Percentiles rank a stretch among this genome's conserved stretches.
Conservation (phyloP, 2,888 invertebrate species). For the Myopa testacea region DNA sequence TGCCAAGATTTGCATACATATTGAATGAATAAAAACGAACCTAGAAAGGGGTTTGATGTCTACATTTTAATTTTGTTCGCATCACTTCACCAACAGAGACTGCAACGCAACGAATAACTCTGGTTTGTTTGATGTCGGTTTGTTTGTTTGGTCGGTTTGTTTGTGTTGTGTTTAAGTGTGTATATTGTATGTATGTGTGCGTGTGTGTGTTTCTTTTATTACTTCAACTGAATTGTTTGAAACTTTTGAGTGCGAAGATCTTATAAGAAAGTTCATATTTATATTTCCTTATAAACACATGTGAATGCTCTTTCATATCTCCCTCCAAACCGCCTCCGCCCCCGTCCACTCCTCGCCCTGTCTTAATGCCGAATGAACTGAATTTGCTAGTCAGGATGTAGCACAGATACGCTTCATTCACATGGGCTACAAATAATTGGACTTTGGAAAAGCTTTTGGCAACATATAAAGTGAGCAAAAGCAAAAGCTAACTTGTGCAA, state of each 20-base stretch:
- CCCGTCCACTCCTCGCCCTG: too few relatives aligned
- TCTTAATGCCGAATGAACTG: too few relatives aligned
- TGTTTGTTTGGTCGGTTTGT: too few relatives aligned
- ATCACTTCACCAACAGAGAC: too few relatives aligned
- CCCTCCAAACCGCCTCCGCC: not conserved
- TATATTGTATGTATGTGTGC: not conserved
- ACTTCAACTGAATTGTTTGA: not conserved
- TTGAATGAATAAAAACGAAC: constrained; percentile 28
- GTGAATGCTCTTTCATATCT: not conserved
- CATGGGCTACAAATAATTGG: not conserved
- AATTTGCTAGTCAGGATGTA: not conserved
- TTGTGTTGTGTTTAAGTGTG: too few relatives aligned
- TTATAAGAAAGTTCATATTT: not conserved
- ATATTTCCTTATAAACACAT: not conserved
- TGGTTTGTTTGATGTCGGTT: too few relatives aligned
- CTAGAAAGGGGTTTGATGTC: not conserved
- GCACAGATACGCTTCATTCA: not conserved
- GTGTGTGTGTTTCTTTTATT: not conserved
- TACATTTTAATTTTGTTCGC: not conserved
- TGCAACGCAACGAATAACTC: too few relatives aligned
- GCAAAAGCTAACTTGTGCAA: too few relatives aligned
- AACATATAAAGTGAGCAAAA: too few relatives aligned
- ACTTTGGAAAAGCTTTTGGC: too few relatives aligned
- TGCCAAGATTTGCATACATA: constrained; percentile 35
- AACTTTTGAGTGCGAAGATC: constrained; percentile 23